A percentile compares a stretch with the other conserved stretches of the same genome.
phyloP scores from a whole-genome alignment of 2,113 vertebrate genomes.

The Peromyscus californicus region DNA sequence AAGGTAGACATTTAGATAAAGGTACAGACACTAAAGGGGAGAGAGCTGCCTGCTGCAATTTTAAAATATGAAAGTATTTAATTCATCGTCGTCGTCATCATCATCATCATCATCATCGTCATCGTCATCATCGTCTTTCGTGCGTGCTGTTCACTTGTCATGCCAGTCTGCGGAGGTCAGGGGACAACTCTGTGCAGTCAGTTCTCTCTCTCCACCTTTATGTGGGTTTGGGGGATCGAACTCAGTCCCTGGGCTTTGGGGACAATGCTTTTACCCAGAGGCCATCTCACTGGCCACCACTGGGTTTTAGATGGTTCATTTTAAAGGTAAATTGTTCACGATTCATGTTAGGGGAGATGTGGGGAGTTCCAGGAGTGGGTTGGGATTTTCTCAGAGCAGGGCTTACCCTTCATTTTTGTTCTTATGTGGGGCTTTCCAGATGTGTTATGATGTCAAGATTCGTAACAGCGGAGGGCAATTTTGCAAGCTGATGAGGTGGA shows the following conservation, averaged over 20 bases:
- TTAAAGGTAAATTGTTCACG: not conserved
- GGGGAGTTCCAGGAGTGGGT: not conserved
- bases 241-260: not conserved
- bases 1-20: not conserved
- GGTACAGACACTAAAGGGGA: not conserved
- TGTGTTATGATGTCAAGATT: not conserved
- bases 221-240: not conserved
- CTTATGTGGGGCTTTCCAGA: not conserved
- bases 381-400: not conserved
- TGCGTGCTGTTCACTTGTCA: not conserved
- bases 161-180: not conserved
- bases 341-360: not conserved
- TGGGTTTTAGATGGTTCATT: not conserved
- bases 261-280: not conserved
- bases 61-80: not conserved
- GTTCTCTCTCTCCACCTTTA: not conserved
- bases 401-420: not conserved
- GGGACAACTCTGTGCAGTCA: not conserved
- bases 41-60: not conserved
- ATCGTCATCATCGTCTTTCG: not conserved
- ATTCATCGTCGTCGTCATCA: not conserved
- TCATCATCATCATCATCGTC: not conserved
- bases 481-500: not conserved
- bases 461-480: not conserved
- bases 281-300: too few species aligned